phyloP scores from a whole-genome alignment of 2,888 invertebrate genomes.

The Morinoia aosen region DNA sequence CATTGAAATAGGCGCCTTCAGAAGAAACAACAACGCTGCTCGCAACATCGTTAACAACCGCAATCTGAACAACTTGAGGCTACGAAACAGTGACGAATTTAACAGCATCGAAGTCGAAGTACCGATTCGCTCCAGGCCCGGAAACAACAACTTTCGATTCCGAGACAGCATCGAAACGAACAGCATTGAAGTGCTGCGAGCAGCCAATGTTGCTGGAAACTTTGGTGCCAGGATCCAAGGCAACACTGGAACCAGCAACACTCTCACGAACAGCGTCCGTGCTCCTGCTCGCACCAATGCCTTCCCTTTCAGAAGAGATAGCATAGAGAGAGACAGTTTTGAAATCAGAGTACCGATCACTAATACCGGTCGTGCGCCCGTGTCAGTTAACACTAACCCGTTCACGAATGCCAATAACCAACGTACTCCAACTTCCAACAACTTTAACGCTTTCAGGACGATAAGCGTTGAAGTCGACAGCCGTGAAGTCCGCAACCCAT shows the following conservation, averaged over 20 bases:
- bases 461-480: slow-evolving; percentile 33
- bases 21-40: slow-evolving; percentile 26
- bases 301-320: background rate
- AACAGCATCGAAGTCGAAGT: slow-evolving; percentile 50
- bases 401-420: background rate
- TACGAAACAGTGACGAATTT: slow-evolving; percentile 40
- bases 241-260: background rate
- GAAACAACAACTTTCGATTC: background rate
- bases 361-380: background rate
- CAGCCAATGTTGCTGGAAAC: background rate
- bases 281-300: background rate
- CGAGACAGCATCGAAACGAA: slow-evolving; percentile 46
- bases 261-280: background rate
- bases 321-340: slow-evolving; percentile 44
- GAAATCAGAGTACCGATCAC: slow-evolving; percentile 32
- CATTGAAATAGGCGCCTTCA: slow-evolving; percentile 41
- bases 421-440: background rate
- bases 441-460: background rate
- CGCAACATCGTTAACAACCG: slow-evolving; percentile 32
- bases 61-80: slow-evolving; percentile 36
- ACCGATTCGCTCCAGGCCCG: background rate
- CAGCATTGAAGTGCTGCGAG: slow-evolving; percentile 35
- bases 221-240: slow-evolving; percentile 25
- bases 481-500: slow-evolving; percentile 9
- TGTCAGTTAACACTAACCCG: background rate